Percentiles rank a stretch among this genome's conserved stretches.
Conservation (phyloP, 2,113 vertebrate genomes). For the Paracanthobrama guichenoti region DNA sequence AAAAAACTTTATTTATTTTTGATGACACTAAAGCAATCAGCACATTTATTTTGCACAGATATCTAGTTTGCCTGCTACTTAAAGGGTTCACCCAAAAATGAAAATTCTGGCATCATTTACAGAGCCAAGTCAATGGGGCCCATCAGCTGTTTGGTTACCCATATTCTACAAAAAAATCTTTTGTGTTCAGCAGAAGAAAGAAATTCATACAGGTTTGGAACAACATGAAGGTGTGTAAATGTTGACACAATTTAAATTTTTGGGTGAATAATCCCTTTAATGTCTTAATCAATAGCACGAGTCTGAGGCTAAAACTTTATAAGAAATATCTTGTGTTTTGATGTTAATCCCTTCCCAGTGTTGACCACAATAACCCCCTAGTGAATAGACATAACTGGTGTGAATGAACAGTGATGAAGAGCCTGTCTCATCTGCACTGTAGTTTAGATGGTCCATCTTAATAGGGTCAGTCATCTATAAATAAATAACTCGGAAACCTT, state of each 20-base stretch:
- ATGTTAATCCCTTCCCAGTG: slow-evolving; percentile 8
- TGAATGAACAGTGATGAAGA: slow-evolving; percentile 6
- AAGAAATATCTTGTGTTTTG: not conserved
- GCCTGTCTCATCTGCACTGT: not conserved
- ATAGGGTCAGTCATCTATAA: not conserved
- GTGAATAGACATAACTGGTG: slow-evolving; percentile 15
- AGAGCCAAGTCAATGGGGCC: no score
- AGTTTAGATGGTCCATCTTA: not conserved
- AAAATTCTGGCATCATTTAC: no score
- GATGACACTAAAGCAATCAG: not conserved
- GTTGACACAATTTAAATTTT: no score
- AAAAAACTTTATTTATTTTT: no score
- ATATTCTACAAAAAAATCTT: no score
- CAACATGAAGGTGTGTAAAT: no score
- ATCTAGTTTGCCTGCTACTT: no score
- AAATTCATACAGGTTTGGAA: no score
- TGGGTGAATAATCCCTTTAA: not conserved
- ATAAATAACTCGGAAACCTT: not conserved
- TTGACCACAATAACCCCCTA: not conserved
- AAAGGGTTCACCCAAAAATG: no score
- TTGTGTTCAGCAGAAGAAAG: no score
- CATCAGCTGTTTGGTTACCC: no score
- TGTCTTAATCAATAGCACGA: not conserved
- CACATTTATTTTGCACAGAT: no score
- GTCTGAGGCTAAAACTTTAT: not conserved